A percentile compares a stretch with the other conserved stretches of the same genome.
Conservation (phyloP, 2,888 invertebrate species). For the Drosophila merina region DNA sequence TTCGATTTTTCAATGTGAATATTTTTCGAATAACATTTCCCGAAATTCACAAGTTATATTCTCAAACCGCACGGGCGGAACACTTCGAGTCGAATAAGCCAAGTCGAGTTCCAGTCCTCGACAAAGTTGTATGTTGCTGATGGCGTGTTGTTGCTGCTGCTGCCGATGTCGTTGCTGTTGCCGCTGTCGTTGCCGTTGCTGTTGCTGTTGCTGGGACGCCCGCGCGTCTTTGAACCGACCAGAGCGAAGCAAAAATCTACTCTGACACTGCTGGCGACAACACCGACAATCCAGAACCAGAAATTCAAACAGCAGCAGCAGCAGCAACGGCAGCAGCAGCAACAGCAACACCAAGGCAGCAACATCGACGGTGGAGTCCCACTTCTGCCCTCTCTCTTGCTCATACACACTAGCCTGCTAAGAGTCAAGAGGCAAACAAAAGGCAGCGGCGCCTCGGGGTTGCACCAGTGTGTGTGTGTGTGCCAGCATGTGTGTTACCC, state of each 20-base stretch:
- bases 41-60: constrained; percentile 34
- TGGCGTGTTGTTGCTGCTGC: constrained; percentile 29
- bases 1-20: constrained; percentile 13
- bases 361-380: constrained; percentile 59
- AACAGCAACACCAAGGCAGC: constrained; percentile 28
- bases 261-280: constrained; percentile 81
- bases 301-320: constrained; percentile 37
- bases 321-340: constrained; percentile 44
- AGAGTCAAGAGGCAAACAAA: constrained; percentile 63
- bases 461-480: constrained; percentile 12
- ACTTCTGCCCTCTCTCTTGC: constrained; percentile 53
- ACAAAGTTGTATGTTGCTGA: constrained; percentile 19
- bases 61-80: constrained; percentile 29
- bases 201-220: constrained; percentile 57
- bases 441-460: constrained; percentile 56
- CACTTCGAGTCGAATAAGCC: constrained; percentile 45
- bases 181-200: constrained; percentile 30
- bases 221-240: constrained; percentile 82
- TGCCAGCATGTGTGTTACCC: constrained; percentile 24
- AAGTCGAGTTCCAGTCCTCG: constrained; percentile 46
- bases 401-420: constrained; percentile 11
- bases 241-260: constrained; percentile 84
- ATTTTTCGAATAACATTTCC: constrained; percentile 14
- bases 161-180: constrained; percentile 28
- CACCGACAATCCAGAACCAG: constrained; percentile 49